These are phyloP conservation scores for Procambarus clarkii DNA, from an alignment of 1,140 invertebrate genomes.

Conservation along the genomic window DNA sequence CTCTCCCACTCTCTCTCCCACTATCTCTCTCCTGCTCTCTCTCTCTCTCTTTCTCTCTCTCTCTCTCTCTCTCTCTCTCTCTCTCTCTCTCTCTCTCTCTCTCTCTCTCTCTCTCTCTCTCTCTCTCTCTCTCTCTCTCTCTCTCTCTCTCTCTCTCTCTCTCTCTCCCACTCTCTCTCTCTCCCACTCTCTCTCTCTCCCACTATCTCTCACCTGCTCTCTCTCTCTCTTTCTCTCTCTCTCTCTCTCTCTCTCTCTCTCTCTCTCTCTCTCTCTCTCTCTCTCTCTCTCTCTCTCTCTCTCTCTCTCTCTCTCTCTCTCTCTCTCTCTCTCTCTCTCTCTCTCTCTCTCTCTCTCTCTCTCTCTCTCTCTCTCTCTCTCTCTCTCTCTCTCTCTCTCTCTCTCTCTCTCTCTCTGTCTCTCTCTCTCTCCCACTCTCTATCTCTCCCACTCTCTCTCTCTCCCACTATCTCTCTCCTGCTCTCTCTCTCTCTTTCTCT, in stretches of 20 bases:
- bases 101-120: no score
- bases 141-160: slow-evolving; percentile 10
- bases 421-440: neutral
- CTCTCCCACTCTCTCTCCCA: no score
- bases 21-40: neutral
- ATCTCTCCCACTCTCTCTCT: no score
- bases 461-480: neutral
- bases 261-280: neutral
- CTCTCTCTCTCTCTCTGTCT: neutral
- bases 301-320: neutral
- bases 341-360: neutral
- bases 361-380: neutral
- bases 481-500: neutral
- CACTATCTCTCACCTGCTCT: no score
- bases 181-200: no score
- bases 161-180: no score
- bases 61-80: neutral
- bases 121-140: neutral
- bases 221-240: neutral
- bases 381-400: neutral
- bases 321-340: neutral
- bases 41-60: neutral
- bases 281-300: neutral
- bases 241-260: neutral
- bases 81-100: no score